Conservation (phyloP, 2,888 invertebrate genomes). For the Zele albiditarsus region DNA sequence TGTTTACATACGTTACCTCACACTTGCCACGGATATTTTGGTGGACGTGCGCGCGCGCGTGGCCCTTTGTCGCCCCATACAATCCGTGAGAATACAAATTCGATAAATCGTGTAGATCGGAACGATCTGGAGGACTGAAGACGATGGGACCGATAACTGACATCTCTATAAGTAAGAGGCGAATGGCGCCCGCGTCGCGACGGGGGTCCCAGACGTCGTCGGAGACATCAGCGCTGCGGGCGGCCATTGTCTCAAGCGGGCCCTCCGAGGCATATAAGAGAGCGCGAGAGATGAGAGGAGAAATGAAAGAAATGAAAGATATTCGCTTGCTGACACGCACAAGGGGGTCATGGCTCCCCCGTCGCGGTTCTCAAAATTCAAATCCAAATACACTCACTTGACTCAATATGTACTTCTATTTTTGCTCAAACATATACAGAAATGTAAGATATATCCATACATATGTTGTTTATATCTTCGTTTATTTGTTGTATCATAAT, state of each 20-base stretch:
- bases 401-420: conserved; percentile 7
- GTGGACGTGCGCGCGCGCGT: conserved; percentile 30
- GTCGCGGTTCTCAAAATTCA: conserved; percentile 38
- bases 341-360: conserved; percentile 31
- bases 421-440: not conserved
- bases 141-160: conserved; percentile 67
- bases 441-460: not conserved
- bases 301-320: conserved; percentile 12
- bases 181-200: conserved; percentile 61
- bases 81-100: conserved; percentile 54
- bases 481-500: not conserved
- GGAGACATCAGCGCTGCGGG: conserved; percentile 70
- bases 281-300: conserved; percentile 30
- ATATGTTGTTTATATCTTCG: not conserved
- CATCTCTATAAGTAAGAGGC: conserved; percentile 68
- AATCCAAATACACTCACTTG: conserved; percentile 30
- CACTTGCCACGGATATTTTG: conserved; percentile 26
- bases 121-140: conserved; percentile 53
- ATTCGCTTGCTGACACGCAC: conserved; percentile 29
- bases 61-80: conserved; percentile 45
- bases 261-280: conserved; percentile 34
- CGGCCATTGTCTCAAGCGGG: conserved; percentile 70
- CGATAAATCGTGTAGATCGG: conserved; percentile 41
- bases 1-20: conserved; percentile 31
- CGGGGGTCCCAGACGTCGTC: conserved; percentile 70